A percentile compares a stretch with the other conserved stretches of the same genome.
Conservation (phyloP, 1,140 invertebrate species). For the Ostrea edulis region DNA sequence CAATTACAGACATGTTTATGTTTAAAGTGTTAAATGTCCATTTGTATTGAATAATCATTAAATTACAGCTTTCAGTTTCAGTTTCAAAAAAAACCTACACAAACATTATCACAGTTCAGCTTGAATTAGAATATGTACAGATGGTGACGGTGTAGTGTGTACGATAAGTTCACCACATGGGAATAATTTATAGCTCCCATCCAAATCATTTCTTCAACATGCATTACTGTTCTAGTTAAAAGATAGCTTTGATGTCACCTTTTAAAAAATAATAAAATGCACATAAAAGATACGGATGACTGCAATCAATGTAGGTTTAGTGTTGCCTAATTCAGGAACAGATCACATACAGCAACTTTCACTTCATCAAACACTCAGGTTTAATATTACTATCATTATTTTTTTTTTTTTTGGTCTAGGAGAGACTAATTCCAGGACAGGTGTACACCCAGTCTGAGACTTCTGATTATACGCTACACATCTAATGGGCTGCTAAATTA, state of each 20-base stretch:
- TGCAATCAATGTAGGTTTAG: neutral
- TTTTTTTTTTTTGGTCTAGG: no score
- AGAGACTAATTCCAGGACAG: neutral
- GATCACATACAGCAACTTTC: neutral
- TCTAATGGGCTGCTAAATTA: neutral
- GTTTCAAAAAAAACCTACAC: neutral
- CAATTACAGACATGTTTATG: neutral
- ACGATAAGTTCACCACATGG: neutral
- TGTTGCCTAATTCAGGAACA: neutral
- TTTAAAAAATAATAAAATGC: neutral
- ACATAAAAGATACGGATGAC: neutral
- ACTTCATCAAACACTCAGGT: neutral
- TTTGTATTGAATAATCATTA: no score
- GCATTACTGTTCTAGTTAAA: no score
- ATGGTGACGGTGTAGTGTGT: neutral
- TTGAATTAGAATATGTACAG: neutral
- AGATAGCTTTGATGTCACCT: neutral
- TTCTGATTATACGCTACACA: neutral
- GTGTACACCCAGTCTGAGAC: neutral
- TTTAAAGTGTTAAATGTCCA: no score
- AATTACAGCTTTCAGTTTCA: no score
- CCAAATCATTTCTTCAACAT: no score
- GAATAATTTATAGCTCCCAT: no score
- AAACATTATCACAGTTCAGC: conserved; percentile 19
- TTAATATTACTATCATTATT: no score